Base-by-base conservation (phyloP, 2,888 invertebrate genomes). In the Sabellastarte sp. region DNA sequence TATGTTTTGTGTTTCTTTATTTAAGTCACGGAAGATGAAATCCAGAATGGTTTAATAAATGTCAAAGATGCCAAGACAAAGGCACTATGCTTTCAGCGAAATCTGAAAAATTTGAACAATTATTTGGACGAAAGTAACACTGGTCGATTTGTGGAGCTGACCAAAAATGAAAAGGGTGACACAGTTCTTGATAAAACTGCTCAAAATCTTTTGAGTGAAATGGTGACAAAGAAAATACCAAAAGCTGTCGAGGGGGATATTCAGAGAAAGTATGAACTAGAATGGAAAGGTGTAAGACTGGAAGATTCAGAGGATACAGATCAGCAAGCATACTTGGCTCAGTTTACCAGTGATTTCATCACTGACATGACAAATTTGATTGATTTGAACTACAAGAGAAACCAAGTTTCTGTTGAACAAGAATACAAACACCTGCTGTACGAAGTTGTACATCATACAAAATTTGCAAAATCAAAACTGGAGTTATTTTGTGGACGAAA, bases 401-500 rank as follows among this genome's bases (percentile, higher is more conserved):
- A 29, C 32, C n/a, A 30, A 52, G 1, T 20, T n/a, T 28, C 15
- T 26, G 15, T 4, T 1, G 15, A 29, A 24, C 15, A 50, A 57
- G 41, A 41, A 15, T 5, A 59, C 10, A n/a, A 15, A 24, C 15
- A 26, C 2, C 59, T 69, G 30, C 68, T 64, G 32, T 32, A 58
- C n/a, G 67, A 70, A 52, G 64, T 65, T 15, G 56, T 71, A 2
- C 70, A 71, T 28, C 71, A 71, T 58, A 59, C 66, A 20, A 60
- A 60, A 15, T 68, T 71, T 57, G 64, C 61, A 1, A 10, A 50
- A n/a, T 30, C 26, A 20, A 71, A 71, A 57, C 62, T 57, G 28
- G 60, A 66, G 32, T 30, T 63, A 24, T 73, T 73, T 59, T 73
- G 67, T 59, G 73, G 73, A 4, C 55, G 69, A 59, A 61, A 67